Evolutionary conservation across 2,888 invertebrate species (phyloP).

Genomic region (Nesidiocoris tenuis): DNA sequence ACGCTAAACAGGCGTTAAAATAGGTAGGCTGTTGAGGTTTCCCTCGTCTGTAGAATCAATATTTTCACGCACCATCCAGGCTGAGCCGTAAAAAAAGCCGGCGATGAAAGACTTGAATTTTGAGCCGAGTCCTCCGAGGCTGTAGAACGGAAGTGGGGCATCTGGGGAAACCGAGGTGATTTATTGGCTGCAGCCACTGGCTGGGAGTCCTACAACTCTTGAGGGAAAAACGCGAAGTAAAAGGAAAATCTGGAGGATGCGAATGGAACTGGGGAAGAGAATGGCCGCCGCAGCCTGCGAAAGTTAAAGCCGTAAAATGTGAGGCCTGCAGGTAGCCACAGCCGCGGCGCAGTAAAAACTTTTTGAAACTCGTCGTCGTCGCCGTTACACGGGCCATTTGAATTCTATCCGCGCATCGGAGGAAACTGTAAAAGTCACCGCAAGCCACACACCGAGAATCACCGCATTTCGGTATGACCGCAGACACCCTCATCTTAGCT

Average conservation of each 20-base stretch:
- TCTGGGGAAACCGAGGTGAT: background rate
- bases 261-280: background rate
- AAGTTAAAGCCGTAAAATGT: background rate
- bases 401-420: background rate
- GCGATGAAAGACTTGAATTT: background rate
- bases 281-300: background rate
- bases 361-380: background rate
- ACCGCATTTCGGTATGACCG: background rate
- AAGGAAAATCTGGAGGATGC: background rate
- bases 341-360: background rate
- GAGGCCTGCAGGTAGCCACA: background rate
- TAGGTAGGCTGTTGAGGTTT: no score
- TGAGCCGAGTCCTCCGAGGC: background rate
- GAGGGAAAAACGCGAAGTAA: background rate
- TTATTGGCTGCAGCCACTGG: background rate
- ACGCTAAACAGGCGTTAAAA: no score
- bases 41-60: no score
- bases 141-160: background rate
- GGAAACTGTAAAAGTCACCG: background rate
- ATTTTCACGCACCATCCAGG: background rate
- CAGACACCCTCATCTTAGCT: no score
- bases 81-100: background rate
- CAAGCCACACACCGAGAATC: background rate
- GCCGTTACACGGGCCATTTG: background rate
- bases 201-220: background rate